Base-by-base conservation (phyloP, 2,797 vertebrate species). In the Eidolon dupreanum region DNA sequence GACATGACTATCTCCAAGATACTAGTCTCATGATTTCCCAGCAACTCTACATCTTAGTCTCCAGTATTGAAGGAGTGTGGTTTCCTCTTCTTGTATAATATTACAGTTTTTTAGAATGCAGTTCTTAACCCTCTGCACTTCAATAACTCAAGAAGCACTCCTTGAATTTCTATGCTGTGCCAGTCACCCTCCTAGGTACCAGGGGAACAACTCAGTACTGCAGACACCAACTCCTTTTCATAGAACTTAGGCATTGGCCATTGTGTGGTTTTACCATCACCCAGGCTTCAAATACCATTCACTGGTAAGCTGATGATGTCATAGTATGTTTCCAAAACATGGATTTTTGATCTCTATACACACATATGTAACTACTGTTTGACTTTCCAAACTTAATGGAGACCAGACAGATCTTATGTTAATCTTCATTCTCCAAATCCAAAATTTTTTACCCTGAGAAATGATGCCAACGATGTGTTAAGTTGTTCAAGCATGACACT, bases 51-150 rank as follows among this genome's bases (percentile, higher is more conserved):
- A 46, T 43, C 13, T 88, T 57, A 38, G 7, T 83, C 12, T 93
- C 17, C 49, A 49, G 49, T 16, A 20, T 4, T 2, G 1, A 43
- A 65, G 5, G 2, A 1, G 0, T n/a, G 8, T 41, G 20, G 5
- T 61, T 93, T 41, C 2, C 66, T 53, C 31, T 82, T 85, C 4
- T 4, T 4, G 1, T 49, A 5, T n/a, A 68, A 22, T n/a, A 65
- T 79, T 26, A 57, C 0, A 46, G 5, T 61, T 61, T 26, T 9
- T 57, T 61, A 33, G 16, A 3, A 38, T 4, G 19, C 41, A 61
- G 24, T 51, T 82, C 15, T 81, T 66, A 9, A 77, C 6, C 3
- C 12, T 46, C 26, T 66, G 46, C 1, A n/a, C 36, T 15, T 90
- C 6, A 75, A 41, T 38, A 71, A 66, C 13, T 73, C 8, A 83